Base-by-base conservation (phyloP, 2,113 vertebrate species). In the Xerus inauris region DNA sequence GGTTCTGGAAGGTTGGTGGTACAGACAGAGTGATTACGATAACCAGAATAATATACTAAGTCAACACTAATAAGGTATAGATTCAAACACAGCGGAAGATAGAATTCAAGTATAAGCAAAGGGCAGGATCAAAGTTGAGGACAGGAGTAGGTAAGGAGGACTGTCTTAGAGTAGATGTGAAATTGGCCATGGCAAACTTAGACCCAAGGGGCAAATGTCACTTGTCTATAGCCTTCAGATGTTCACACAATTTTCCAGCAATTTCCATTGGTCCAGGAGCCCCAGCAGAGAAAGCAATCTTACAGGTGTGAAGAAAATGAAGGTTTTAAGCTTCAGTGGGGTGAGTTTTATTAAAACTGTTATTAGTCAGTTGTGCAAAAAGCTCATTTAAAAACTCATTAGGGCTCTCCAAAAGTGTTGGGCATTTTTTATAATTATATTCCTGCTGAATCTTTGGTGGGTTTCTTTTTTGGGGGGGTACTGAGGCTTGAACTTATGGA, bases 361-460 rank as follows among this genome's bases (percentile, higher is more conserved):
- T 93, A 81, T 93, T 93, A 93, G 79, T 93, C 28, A 87, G 79
- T n/a, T 80, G 62, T 90, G 54, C 32, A 87, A 96, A 92, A 96
- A 93, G 64, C 59, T 96, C 87, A 94, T 95, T 95, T 94, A 83
- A 93, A 28, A 71, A 91, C 69, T 92, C 65, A 81, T 1, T 24
- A 35, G n/a, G 47, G 65, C 76, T 96, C 71, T 92, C 84, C 47
- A 69, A 69, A 95, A 71, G 57, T 72, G 32, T 54, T 79, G 57
- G 62, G 38, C 6, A 51, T 20, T 76, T 93, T 83, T 62, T 64
- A 79, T 79, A 84, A 90, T 30, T 47, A 45, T 24, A 80, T 71
- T 85, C 57, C 26, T 80, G 89, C n/a, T 69, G 81, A 94, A 88
- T 94, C 45, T 67, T 77, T 49, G 28, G 14, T 3, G 16, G 49